Percentiles rank a stretch among this genome's conserved stretches.
Evolutionary conservation across 1,140 invertebrate species (phyloP).

Genomic region (Pseudoatta argentina): DNA sequence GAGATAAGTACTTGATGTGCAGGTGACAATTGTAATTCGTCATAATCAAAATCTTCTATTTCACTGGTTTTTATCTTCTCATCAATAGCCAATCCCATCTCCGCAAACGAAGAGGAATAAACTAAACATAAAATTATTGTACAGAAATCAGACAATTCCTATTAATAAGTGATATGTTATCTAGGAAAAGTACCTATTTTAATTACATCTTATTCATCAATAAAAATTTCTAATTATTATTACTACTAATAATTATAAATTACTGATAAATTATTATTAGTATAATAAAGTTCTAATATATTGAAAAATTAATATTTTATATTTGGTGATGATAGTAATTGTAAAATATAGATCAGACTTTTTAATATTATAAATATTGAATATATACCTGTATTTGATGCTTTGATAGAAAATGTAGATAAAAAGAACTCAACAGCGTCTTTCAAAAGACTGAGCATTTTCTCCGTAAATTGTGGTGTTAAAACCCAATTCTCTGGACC

Average conservation of each 20-base stretch:
- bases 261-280: slow-evolving; percentile 36
- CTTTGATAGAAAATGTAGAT: slow-evolving; percentile 79
- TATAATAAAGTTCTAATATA: no score
- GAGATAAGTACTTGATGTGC: slow-evolving; percentile 90
- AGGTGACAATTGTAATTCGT: slow-evolving; percentile 86
- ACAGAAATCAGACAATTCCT: slow-evolving; percentile 6
- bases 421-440: slow-evolving; percentile 82
- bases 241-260: slow-evolving; percentile 40
- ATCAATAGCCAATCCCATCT: slow-evolving; percentile 88
- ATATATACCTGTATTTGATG: slow-evolving; percentile 72
- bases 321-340: background rate
- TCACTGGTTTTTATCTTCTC: slow-evolving; percentile 77
- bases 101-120: slow-evolving; percentile 88
- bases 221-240: background rate
- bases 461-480: slow-evolving; percentile 63
- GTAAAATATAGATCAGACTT: background rate
- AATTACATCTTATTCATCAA: background rate
- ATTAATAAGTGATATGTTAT: slow-evolving; percentile 1
- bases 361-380: slow-evolving; percentile 6
- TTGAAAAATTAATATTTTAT: background rate
- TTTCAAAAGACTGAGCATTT: slow-evolving; percentile 81
- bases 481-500: slow-evolving; percentile 65
- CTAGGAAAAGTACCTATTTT: background rate
- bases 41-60: slow-evolving; percentile 77
- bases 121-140: slow-evolving; percentile 77